Evolutionary conservation across 2,113 vertebrate species (phyloP).

Genomic region (Beaufortia kweichowensis): DNA sequence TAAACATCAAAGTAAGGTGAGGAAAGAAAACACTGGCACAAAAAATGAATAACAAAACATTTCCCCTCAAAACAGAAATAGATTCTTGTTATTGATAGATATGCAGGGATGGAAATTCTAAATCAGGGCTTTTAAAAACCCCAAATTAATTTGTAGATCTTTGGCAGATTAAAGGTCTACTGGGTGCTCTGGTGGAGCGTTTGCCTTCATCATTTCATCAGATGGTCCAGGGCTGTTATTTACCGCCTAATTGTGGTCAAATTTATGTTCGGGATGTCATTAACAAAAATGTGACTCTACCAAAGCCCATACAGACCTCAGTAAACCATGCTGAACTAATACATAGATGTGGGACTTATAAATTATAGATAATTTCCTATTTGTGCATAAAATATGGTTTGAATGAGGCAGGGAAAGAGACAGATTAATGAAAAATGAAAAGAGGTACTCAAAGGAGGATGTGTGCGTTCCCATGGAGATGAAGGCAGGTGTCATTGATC

Average conservation of each 20-base stretch:
- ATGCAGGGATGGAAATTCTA: not conserved
- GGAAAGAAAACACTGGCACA: not conserved
- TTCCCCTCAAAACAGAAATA: not conserved
- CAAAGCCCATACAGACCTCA: not conserved
- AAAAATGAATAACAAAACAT: not conserved
- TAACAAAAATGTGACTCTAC: conserved; percentile 14
- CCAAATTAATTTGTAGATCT: conserved; percentile 16
- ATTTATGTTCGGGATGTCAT: conserved; percentile 17
- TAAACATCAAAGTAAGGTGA: not conserved
- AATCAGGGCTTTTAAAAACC: conserved; percentile 13
- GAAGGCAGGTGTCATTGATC: conserved; percentile 37
- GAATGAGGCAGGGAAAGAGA: conserved; percentile 38
- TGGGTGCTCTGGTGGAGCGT: not conserved
- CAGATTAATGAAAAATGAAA: conserved; percentile 28
- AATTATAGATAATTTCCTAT: conserved; percentile 34
- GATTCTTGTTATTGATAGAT: not conserved
- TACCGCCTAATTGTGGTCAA: conserved; percentile 25
- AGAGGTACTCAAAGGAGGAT: conserved; percentile 36
- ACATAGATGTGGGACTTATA: conserved; percentile 2
- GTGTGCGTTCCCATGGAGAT: conserved; percentile 47
- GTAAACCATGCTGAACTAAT: conserved; percentile 26
- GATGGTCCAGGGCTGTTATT: conserved; percentile 21
- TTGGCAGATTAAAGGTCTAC: not conserved
- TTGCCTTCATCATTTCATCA: conserved; percentile 16
- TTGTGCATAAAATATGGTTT: conserved; percentile 21